Evolutionary conservation across 2,113 vertebrate genomes (phyloP), one percentile per base, ranked within the genome.

Genomic region (Peromyscus leucopus): DNA sequence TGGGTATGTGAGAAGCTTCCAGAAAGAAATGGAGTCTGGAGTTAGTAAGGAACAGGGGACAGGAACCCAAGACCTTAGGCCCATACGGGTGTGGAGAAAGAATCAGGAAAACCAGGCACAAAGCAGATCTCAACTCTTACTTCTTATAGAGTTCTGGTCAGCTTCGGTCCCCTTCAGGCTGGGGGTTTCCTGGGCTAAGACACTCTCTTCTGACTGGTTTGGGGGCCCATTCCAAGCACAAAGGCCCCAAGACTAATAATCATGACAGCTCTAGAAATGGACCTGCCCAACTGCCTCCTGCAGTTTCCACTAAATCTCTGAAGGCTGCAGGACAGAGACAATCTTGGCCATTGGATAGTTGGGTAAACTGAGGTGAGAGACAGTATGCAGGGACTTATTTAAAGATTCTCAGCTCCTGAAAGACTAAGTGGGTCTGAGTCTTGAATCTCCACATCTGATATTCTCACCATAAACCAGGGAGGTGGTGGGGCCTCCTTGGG

Each of bases 401-500:
- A 95, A 96, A 89, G 84, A 74, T 28, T 24, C 24, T 61, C 16
- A 36, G 71, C 80, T 96, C 91, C 72, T 94, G 48, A 86, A 94
- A 75, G 59, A 51, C 36, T 2, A 28, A 85, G 72, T 59, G 8
- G 78, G 78, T 74, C 51, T 33, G 63, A 12, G 51, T 69, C 93
- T 91, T 39, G 3, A 71, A 26, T 93, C 88, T 93, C 86, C 93
- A 83, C 91, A 79, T 87, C 74, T 84, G 83, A 90, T 85, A 86
- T n/a, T 90, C 92, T 97, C 76, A 42, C 36, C 19, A 55, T 51
- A 75, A 95, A 90, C 61, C 51, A 55, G 39, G 75, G 86, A 91
- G 89, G 91, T 57, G 26, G 94, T 31, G 3, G 19, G 0, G 82
- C 84, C 94, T 97, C 96, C 69, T 88, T 95, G 97, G 97, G 97